Base-by-base conservation (phyloP, 2,113 vertebrate genomes). In the Corythaixoides concolor region DNA sequence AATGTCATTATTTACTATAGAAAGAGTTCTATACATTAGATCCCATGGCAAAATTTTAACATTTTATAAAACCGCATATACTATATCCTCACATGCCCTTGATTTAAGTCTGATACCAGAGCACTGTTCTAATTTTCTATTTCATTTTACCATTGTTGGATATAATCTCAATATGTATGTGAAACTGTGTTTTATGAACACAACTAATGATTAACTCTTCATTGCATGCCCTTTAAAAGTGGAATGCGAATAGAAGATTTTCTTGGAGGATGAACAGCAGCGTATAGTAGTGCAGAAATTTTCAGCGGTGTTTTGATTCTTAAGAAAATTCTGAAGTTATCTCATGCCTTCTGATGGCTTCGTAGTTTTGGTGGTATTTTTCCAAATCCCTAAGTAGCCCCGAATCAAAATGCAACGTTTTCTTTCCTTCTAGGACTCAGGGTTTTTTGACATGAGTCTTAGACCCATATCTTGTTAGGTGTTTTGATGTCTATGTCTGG, bases 381-480 rank as follows among this genome's bases (percentile, higher is more conserved):
- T 80, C 35, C 47, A 74, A 53, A 69, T 66, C 37, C 17, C 32
- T 50, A 55, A 84, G 33, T 23, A 84, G 19, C 6, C n/a, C 50
- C 45, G n/a, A 91, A 84, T 73, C 23, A 60, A 84, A 76, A 86
- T 5, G 4, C 69, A 66, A 35, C 11, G 6, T 59, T 80, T 80
- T 64, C 16, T 73, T 55, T 55, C 49, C 33, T 90, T 82, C 18
- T 64, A 10, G 35, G 27, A 26, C 28, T 33, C 50, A 13, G 10
- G 7, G 0, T 7, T 47, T 76, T 87, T 59, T 66, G 15, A 30
- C 53, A 47, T 4, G 1, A 47, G 11, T 73, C 23, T 87, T 87
- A 49, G 43, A 62, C 11, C 6, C 0, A 0, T 76, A 16, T 81
- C 32, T 33, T 86, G 11, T 62, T 41, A 16, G 0, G 3, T 37